phyloP scores from a whole-genome alignment of 2,888 invertebrate genomes.

The Hydrotaea cyrtoneurina region DNA sequence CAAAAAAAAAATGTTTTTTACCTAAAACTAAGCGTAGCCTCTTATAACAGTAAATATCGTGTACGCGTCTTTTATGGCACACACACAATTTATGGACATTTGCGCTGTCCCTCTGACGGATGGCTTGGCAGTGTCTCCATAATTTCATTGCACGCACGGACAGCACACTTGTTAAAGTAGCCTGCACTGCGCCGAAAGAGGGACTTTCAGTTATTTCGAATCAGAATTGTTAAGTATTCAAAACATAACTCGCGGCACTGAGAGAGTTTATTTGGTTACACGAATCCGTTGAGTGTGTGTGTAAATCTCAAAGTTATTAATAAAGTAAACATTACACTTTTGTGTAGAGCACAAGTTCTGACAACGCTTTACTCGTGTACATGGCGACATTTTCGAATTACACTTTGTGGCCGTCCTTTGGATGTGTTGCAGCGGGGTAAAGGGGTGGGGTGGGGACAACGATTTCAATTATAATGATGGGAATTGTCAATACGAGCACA shows the following conservation, averaged over 20 bases:
- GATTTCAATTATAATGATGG: slow-evolving; percentile 64
- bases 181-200: background rate
- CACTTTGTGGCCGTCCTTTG: too few species aligned
- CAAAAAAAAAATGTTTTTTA: slow-evolving; percentile 21
- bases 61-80: slow-evolving; percentile 27
- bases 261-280: slow-evolving; percentile 3
- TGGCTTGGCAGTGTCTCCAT: slow-evolving; percentile 61
- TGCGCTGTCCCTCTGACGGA: slow-evolving; percentile 44
- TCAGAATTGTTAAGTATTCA: slow-evolving; percentile 27
- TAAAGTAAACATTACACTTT: slow-evolving; percentile 51
- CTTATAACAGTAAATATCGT: slow-evolving; percentile 64
- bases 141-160: slow-evolving; percentile 43
- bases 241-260: background rate
- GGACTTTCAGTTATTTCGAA: slow-evolving; percentile 17
- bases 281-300: background rate
- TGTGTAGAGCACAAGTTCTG: background rate
- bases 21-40: slow-evolving; percentile 24
- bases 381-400: too few species aligned
- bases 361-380: too few species aligned
- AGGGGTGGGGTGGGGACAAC: too few species aligned
- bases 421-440: too few species aligned
- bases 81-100: slow-evolving; percentile 49
- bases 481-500: slow-evolving; percentile 61
- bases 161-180: background rate
- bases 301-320: slow-evolving; percentile 33